Conservation (phyloP, 2,113 vertebrate genomes). For the Oxyura jamaicensis region DNA sequence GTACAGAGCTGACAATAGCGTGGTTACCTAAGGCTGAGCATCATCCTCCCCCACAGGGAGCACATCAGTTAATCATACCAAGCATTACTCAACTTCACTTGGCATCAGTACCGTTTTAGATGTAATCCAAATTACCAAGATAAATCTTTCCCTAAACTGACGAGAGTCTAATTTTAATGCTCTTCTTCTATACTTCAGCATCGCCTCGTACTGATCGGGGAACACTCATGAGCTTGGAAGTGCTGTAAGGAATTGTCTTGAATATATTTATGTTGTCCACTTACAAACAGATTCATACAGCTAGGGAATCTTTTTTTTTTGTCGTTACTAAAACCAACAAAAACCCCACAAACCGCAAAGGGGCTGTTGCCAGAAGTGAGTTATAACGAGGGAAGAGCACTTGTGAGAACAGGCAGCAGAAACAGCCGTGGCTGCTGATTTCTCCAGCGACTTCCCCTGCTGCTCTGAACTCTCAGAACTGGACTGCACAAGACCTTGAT, state of each 20-base stretch:
- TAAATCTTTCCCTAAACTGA: not conserved
- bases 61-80: conserved; percentile 54
- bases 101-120: conserved; percentile 13
- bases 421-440: not conserved
- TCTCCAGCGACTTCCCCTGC: not conserved
- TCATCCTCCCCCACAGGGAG: conserved; percentile 48
- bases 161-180: not conserved
- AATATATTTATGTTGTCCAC: not conserved
- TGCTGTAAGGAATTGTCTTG: not conserved
- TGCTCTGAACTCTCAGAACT: not conserved
- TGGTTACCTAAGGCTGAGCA: conserved; percentile 26
- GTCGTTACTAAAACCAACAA: too few species aligned
- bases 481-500: not conserved
- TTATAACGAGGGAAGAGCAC: not conserved
- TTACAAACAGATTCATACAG: not conserved
- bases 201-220: not conserved
- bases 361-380: not conserved
- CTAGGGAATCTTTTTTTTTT: not conserved
- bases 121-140: conserved; percentile 14
- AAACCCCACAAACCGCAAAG: not conserved
- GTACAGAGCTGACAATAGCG: conserved; percentile 1
- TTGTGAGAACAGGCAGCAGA: not conserved
- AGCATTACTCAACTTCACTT: conserved; percentile 60
- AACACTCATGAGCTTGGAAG: not conserved
- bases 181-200: not conserved